Evolutionary conservation across 2,797 vertebrate species (phyloP), one percentile per base, ranked within the genome.

Genomic region (Falco rusticolus): DNA sequence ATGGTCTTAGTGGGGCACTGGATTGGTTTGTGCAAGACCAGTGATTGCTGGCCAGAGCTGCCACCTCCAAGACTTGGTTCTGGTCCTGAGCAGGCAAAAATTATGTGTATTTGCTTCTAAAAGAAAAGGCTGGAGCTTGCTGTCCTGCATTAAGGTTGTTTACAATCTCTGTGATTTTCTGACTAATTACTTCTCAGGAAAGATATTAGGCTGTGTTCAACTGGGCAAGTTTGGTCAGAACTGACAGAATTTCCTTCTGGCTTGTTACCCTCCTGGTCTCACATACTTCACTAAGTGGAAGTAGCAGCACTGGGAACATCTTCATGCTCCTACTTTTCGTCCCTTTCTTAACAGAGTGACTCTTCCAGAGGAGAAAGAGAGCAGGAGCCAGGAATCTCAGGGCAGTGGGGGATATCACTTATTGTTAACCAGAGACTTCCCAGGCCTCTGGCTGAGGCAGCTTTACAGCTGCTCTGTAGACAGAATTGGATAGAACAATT

Each of bases 1-100:
- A 14, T 31, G 29, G 66, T 31, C 31, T 21, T 31, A 14, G 50
- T 3, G 2, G 26, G 21, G 21, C 0, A 0, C 51, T 18, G 21
- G 59, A 18, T 43, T 1, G 2, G 25, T 39, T 13, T 74, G 24
- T 20, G 53, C 0, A 1, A 63, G 47, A 45, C 45, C n/a, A 29
- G n/a, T 13, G 48, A 19, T 25, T 63, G 41, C n/a, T 61, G 48
- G 25, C 31, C n/a, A 26, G 21, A 26, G n/a, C 56, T 68, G 24
- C 25, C 28, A 13, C 56, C 26, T 48, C 56, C 28, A 16, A 22
- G 31, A 18, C 51, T 43, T 24, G 3, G 34, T 24, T 82, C 70
- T 65, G 56, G 33, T 50, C 26, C 61, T 16, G 5, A 78, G 66
- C n/a, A 34, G 56, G 37, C 21, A 65, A 45, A 70, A 65, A 22